phyloP scores from a whole-genome alignment of 2,113 vertebrate species.

The Takifugu flavidus region DNA sequence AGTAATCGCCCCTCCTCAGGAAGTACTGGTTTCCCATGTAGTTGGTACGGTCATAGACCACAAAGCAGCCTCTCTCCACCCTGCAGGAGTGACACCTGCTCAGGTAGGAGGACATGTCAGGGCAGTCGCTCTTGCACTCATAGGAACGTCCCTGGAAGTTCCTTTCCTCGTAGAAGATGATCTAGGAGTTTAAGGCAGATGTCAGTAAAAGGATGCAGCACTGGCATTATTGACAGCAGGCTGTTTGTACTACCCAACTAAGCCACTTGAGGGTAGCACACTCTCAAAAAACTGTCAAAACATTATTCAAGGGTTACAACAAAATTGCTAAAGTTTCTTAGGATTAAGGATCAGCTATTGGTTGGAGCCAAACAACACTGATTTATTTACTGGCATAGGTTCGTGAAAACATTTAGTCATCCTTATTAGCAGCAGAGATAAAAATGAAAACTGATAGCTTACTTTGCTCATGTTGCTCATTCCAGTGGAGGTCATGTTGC shows the following conservation, averaged over 20 bases:
- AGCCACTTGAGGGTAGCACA: too few species aligned
- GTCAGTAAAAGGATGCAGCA: neutral
- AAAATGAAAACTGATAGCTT: slow-evolving; percentile 1
- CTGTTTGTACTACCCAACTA: too few species aligned
- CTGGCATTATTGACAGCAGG: too few species aligned
- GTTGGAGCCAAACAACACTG: too few species aligned
- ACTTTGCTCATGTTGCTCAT: slow-evolving; percentile 68
- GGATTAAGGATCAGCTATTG: too few species aligned
- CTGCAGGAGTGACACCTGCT: slow-evolving; percentile 65
- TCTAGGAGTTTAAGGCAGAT: slow-evolving; percentile 39
- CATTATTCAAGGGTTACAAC: too few species aligned
- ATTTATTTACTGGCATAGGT: too few species aligned
- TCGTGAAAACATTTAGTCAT: too few species aligned
- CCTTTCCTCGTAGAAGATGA: slow-evolving; percentile 73
- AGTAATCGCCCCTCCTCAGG: slow-evolving; percentile 65
- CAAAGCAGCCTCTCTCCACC: slow-evolving; percentile 69
- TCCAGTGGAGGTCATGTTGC: slow-evolving; percentile 60
- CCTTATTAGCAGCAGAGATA: neutral
- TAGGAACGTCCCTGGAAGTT: slow-evolving; percentile 74
- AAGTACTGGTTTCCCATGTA: slow-evolving; percentile 69
- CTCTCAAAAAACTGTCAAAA: too few species aligned
- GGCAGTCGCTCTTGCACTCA: slow-evolving; percentile 71
- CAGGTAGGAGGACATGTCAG: slow-evolving; percentile 67
- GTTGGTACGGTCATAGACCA: slow-evolving; percentile 65
- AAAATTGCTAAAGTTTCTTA: too few species aligned